phyloP scores from a whole-genome alignment of 2,113 vertebrate genomes.

The Psilopogon haemacephalus region DNA sequence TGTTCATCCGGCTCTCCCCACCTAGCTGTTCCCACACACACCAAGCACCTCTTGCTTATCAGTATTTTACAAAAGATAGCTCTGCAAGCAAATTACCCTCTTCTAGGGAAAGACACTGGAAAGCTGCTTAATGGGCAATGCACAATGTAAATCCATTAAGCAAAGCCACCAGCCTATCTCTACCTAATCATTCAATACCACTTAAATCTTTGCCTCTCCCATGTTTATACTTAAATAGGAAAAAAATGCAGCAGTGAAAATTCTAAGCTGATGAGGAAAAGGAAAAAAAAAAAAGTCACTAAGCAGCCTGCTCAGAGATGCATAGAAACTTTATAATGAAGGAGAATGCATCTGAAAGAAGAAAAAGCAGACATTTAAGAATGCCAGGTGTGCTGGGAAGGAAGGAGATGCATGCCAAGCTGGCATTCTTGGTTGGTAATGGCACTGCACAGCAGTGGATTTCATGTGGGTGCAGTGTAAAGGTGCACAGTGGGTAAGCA shows the following conservation, averaged over 20 bases:
- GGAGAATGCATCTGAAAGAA: background rate
- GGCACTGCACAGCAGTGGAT: background rate
- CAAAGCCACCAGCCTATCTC: background rate
- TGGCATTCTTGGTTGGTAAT: background rate
- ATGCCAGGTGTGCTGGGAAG: background rate
- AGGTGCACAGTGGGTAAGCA: background rate
- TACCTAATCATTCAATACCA: background rate
- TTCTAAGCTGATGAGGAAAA: background rate
- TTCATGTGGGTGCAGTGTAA: background rate
- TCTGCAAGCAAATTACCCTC: background rate
- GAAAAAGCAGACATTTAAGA: background rate
- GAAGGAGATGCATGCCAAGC: background rate
- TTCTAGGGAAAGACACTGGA: background rate
- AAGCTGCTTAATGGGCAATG: background rate
- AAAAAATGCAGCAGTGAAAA: background rate
- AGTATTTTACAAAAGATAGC: background rate
- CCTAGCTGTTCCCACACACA: rapidly evolving
- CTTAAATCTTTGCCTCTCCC: background rate
- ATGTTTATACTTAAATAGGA: background rate
- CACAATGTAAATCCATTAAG: constrained; percentile 10
- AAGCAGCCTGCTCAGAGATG: background rate
- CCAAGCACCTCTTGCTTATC: background rate
- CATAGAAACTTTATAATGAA: background rate
- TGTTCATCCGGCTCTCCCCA: background rate
- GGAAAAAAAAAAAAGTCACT: background rate